A percentile compares a stretch with the other conserved stretches of the same genome.
Evolutionary conservation across 1,140 invertebrate genomes (phyloP).

Genomic region (Drosophila subpulchrella): DNA sequence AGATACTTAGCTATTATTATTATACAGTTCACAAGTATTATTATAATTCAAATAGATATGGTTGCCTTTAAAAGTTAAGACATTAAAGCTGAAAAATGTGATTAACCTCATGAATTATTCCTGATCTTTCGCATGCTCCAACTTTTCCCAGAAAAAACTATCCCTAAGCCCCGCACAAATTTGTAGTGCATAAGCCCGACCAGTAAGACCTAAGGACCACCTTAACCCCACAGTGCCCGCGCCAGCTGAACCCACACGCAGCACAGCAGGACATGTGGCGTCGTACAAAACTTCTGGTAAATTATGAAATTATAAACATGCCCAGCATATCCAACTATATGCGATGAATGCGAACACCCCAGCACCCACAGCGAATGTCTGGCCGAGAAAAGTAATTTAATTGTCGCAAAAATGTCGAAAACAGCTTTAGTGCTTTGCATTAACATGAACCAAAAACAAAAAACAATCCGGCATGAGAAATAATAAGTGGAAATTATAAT

Average conservation of each 20-base stretch:
- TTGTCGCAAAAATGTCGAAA: slow-evolving; percentile 81
- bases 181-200: slow-evolving; percentile 69
- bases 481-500: slow-evolving; percentile 80
- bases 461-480: slow-evolving; percentile 45
- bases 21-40: neutral
- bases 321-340: slow-evolving; percentile 44
- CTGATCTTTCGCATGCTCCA: neutral
- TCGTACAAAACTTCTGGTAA: slow-evolving; percentile 73
- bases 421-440: slow-evolving; percentile 75
- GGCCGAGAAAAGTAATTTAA: slow-evolving; percentile 80
- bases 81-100: no score
- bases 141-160: slow-evolving; percentile 3
- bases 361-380: slow-evolving; percentile 61
- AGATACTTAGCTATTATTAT: neutral
- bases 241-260: slow-evolving; percentile 13
- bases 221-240: slow-evolving; percentile 28
- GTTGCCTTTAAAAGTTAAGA: no score
- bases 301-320: slow-evolving; percentile 80
- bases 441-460: slow-evolving; percentile 57
- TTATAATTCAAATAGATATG: no score
- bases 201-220: slow-evolving; percentile 2
- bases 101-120: slow-evolving; percentile 20
- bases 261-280: slow-evolving; percentile 74
- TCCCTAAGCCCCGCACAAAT: slow-evolving; percentile 35
- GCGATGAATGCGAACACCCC: slow-evolving; percentile 11